Evolutionary conservation across 2,888 invertebrate species (phyloP), one percentile per base, ranked within the genome.

Genomic region (Drosophila neonasuta): DNA sequence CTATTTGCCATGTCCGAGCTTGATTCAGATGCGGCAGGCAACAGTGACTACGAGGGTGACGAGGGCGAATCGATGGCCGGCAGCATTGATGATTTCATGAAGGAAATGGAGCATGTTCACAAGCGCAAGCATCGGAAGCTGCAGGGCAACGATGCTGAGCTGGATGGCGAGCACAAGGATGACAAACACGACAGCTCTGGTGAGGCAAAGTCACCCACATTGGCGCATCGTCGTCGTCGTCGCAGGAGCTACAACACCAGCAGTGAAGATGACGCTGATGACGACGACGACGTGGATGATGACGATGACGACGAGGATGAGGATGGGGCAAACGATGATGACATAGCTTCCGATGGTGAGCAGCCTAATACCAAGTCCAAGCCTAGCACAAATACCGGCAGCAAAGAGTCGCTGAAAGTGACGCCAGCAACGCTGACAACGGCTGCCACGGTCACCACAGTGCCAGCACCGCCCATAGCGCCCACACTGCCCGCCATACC

Each of bases 71-170:
- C 84, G 1, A 79, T 78, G 34, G 81, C 79, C 36, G 76, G 90
- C 7, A 62, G 77, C 39, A 96, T 97, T 17, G 97, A 97, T 81
- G 96, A 96, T 71, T 97, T 97, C 81, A 97, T 97, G 96, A 95
- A 96, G 87, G 97, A 97, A 92, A 96, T 96, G 96, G 96, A 96
- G 91, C 95, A 95, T 68, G 96, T 95, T 0, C 96, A 96, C 77
- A 94, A 94, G 86, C 95, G 95, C 89, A 93, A 94, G 69, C 95
- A 94, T 86, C 87, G 86, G 15, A 94, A 94, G 79, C 91, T 94
- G 76, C 93, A 93, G 15, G 74, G 68, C 3, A 81, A 83, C 2
- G 84, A 82, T 24, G 94, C 94, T 86, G 91, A 92, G 91, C 86
- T 84, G 3, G 75, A 69, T 3, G 71, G 71, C 9, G 72, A 76